These are phyloP conservation scores for Zophobas atratus DNA, from an alignment of 1,140 invertebrate genomes.

Conservation along the genomic window DNA sequence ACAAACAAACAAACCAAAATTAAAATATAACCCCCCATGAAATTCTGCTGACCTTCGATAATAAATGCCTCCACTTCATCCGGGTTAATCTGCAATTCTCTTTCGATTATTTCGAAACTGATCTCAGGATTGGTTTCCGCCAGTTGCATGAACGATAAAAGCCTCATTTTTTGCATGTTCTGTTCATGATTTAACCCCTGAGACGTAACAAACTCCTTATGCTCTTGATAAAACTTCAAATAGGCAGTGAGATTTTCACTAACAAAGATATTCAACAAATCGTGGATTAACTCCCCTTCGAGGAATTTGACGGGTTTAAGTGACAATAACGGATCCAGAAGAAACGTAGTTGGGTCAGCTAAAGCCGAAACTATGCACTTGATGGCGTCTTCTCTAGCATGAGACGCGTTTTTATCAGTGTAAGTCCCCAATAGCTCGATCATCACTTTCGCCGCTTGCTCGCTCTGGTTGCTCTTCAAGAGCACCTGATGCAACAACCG, in stretches of 20 bases:
- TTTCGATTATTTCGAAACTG: conserved; percentile 88
- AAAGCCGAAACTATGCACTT: conserved; percentile 96
- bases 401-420: conserved; percentile 96
- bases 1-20: conserved; percentile 64
- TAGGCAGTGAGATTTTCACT: conserved; percentile 94
- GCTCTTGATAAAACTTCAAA: conserved; percentile 91
- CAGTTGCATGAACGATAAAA: conserved; percentile 97
- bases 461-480: conserved; percentile 83
- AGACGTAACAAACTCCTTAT: conserved; percentile 93
- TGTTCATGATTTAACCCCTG: conserved; percentile 94
- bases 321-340: conserved; percentile 93
- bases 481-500: conserved; percentile 92
- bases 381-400: conserved; percentile 96
- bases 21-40: not conserved
- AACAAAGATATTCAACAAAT: conserved; percentile 96
- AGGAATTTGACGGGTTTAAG: conserved; percentile 96
- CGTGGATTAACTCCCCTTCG: conserved; percentile 96
- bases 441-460: conserved; percentile 96
- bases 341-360: conserved; percentile 94
- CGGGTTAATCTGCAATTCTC: conserved; percentile 88
- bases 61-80: conserved; percentile 96
- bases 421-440: conserved; percentile 96
- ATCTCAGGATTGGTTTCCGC: conserved; percentile 94
- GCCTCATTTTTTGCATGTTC: conserved; percentile 96
- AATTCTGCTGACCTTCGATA: conserved; percentile 82